Base-by-base conservation (phyloP, 2,113 vertebrate species). In the Nansenia antarctica region DNA sequence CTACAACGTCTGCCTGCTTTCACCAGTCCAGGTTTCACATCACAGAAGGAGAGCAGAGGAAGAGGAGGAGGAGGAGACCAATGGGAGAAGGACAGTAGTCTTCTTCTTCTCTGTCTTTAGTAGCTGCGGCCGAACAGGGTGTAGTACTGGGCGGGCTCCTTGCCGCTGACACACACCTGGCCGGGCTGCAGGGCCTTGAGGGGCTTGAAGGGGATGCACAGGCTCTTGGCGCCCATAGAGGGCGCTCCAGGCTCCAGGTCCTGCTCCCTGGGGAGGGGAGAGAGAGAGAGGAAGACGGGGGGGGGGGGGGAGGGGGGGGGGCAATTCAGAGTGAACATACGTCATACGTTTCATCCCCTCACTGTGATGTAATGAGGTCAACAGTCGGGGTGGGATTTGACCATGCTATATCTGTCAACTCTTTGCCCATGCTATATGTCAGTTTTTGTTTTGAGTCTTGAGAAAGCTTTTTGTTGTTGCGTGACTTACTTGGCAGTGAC, bases 81-180 rank as follows among this genome's bases (percentile, higher is more conserved):
- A 30, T 57, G 54, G n/a, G n/a, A 58, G 27, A 58, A 30, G 12
- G 11, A 7, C 53, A n/a, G n/a, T n/a, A n/a, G n/a, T n/a, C n/a
- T n/a, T 57, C 57, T 63, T 72, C 45, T 5, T 54, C 22, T 65
- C 27, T 47, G 12, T 9, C 69, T 72, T 93, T 73, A 99, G 85
- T 99, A 99, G 85, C 97, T 99, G 72, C 97, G 95, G 58, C 97
- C 97, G 60, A 99, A 99, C 75, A 99, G 86, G n/a, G 96, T 97
- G 88, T 99, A 99, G 89, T 85, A 93, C 90, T 96, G 93, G 15
- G 97, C 98, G 0, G 92, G 90, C 70, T 94, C 94, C 85, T 95
- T 94, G 85, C 93, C 88, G 0, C 96, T 94, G 74, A 99, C 69
- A 4, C 98, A 99, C 85, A 82, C 88, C 75, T 94, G 89, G 61